Percentiles rank a stretch among this genome's conserved stretches.
Conservation (phyloP, 2,888 invertebrate species). For the Lysandra coridon region DNA sequence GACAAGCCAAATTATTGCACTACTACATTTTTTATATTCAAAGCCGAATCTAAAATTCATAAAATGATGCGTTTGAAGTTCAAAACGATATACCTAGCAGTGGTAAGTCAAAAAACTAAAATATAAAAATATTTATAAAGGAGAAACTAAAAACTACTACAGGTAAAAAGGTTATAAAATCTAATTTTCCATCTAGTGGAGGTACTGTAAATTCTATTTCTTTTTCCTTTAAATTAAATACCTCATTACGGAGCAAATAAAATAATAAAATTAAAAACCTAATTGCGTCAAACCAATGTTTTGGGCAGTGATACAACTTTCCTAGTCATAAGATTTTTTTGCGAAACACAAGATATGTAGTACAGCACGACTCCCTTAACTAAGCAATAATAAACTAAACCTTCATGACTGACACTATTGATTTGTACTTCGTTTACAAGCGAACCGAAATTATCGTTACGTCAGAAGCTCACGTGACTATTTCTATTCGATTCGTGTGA, state of each 20-base stretch:
- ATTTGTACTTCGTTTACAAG: slow-evolving; percentile 72
- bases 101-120: neutral
- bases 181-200: neutral
- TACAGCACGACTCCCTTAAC: slow-evolving; percentile 67
- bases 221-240: neutral
- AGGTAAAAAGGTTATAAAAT: neutral
- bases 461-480: slow-evolving; percentile 24
- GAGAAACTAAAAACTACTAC: slow-evolving; percentile 1
- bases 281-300: neutral
- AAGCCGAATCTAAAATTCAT: neutral
- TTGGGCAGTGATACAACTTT: slow-evolving; percentile 50
- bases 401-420: slow-evolving; percentile 50
- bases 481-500: neutral
- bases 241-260: neutral
- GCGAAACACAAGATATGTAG: slow-evolving; percentile 53
- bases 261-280: neutral
- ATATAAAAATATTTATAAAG: neutral
- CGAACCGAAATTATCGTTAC: slow-evolving; percentile 48
- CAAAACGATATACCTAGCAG: neutral
- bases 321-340: slow-evolving; percentile 47
- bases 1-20: slow-evolving; percentile 51
- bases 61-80: neutral
- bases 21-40: slow-evolving; percentile 45
- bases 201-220: neutral
- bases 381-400: slow-evolving; percentile 42